Evolutionary conservation across 2,888 invertebrate genomes (phyloP).

Genomic region (Geophilus truncorum): DNA sequence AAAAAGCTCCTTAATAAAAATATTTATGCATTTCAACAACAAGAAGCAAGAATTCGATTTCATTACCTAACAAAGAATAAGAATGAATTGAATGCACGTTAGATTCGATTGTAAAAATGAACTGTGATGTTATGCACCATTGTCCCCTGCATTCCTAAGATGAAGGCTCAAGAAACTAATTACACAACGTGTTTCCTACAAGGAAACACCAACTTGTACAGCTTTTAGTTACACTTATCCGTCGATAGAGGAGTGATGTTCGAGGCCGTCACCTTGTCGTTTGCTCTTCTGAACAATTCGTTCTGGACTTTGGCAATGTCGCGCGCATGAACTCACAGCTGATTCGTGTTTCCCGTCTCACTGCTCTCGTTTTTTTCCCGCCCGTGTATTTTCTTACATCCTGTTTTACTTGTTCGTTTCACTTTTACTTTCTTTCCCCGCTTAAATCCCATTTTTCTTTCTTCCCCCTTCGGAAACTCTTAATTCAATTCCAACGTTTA

Average conservation of each 20-base stretch:
- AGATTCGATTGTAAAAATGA: not conserved
- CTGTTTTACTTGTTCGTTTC: not conserved
- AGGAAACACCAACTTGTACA: not conserved
- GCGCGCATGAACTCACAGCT: slow-evolving; percentile 4
- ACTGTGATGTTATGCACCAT: not conserved
- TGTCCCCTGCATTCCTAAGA: not conserved
- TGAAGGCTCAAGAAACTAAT: not conserved
- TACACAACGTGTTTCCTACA: not conserved
- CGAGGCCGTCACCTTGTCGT: slow-evolving; percentile 8
- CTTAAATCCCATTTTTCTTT: not conserved
- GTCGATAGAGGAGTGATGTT: not conserved
- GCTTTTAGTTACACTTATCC: not conserved
- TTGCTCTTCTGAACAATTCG: slow-evolving; percentile 4
- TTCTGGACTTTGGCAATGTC: slow-evolving; percentile 10
- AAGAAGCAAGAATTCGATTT: not conserved
- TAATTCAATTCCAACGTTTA: not conserved
- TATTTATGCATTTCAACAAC: not conserved
- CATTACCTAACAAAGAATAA: not conserved
- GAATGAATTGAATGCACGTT: not conserved
- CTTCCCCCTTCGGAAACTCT: not conserved
- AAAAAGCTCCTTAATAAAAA: no score
- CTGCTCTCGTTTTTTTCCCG: not conserved
- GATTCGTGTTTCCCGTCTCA: not conserved
- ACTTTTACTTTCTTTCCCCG: not conserved
- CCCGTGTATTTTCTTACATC: not conserved